Percentiles rank a stretch among this genome's conserved stretches.
These are phyloP conservation scores for Aphidoletes aphidimyza DNA, from an alignment of 2,888 invertebrate species.

Conservation along the genomic window DNA sequence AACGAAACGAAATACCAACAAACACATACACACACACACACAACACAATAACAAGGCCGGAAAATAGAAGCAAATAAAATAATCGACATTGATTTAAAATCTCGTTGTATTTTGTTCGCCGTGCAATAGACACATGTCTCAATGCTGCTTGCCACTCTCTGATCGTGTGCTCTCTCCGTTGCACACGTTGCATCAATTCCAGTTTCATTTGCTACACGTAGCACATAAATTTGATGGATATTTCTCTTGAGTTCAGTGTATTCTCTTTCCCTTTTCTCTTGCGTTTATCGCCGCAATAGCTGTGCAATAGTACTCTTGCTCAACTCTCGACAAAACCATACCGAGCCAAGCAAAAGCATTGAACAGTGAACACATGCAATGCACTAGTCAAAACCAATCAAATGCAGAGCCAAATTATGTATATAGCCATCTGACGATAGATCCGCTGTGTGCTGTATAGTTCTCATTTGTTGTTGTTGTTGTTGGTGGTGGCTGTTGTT, in stretches of 20 bases:
- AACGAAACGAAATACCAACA: not conserved
- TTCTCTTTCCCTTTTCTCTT: not conserved
- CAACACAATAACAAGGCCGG: conserved; percentile 45
- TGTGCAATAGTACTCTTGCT: not conserved
- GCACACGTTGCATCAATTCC: conserved; percentile 15
- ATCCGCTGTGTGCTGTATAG: not conserved
- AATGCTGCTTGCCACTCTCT: no score
- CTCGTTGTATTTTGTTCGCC: conserved; percentile 23
- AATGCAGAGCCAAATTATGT: conserved; percentile 9
- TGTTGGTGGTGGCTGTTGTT: no score
- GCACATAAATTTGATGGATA: conserved; percentile 37
- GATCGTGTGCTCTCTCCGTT: not conserved
- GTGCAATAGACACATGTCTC: conserved; percentile 49
- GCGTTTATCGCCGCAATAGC: not conserved
- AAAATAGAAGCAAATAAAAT: conserved; percentile 46
- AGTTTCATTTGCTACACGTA: conserved; percentile 42
- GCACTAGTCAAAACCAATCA: conserved; percentile 25
- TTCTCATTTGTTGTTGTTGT: no score
- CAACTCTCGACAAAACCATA: not conserved
- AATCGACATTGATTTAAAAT: conserved; percentile 51
- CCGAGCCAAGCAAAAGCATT: not conserved
- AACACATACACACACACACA: not conserved
- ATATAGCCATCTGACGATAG: conserved; percentile 2
- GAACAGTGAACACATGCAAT: conserved; percentile 21
- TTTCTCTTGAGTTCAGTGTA: conserved; percentile 18